These are phyloP conservation scores for Caerostris extrusa DNA, from an alignment of 1,140 invertebrate species.

Conservation along the genomic window DNA sequence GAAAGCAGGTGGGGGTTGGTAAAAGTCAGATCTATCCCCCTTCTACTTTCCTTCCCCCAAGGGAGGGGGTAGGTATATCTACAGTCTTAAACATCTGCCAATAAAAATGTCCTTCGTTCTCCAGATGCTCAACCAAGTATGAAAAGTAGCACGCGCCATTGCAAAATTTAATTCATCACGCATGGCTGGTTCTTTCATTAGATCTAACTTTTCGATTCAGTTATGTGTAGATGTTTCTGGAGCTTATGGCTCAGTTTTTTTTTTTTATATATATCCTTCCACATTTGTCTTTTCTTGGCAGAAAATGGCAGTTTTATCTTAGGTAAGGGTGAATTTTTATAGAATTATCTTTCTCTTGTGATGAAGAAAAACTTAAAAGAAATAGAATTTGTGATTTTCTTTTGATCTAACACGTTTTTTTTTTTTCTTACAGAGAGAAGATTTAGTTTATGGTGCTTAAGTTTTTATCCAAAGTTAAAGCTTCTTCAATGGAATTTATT, in stretches of 20 bases:
- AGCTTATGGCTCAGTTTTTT: not conserved
- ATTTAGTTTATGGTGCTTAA: not conserved
- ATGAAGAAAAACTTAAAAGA: not conserved
- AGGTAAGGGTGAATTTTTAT: not conserved
- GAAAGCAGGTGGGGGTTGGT: not conserved
- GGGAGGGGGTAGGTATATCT: constrained; percentile 15
- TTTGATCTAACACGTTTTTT: not conserved
- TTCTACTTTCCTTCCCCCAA: not conserved
- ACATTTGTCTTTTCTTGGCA: not conserved
- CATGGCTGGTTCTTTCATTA: constrained; percentile 57
- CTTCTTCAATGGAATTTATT: not conserved
- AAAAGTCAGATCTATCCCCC: not conserved
- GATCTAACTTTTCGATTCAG: constrained; percentile 25
- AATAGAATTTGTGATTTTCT: not conserved
- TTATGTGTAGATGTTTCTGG: constrained; percentile 21
- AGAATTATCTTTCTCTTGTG: not conserved
- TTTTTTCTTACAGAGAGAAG: not conserved
- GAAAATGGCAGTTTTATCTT: not conserved
- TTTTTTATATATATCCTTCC: constrained; percentile 2
- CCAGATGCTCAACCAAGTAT: constrained; percentile 16
- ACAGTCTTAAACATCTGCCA: constrained; percentile 40
- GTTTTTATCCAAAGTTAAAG: not conserved
- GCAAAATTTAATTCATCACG: constrained; percentile 59
- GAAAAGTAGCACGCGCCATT: constrained; percentile 31
- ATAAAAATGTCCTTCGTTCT: constrained; percentile 33